A percentile compares a stretch with the other conserved stretches of the same genome.
Evolutionary conservation across 2,797 vertebrate genomes (phyloP).

Genomic region (Discoglossus pictus): DNA sequence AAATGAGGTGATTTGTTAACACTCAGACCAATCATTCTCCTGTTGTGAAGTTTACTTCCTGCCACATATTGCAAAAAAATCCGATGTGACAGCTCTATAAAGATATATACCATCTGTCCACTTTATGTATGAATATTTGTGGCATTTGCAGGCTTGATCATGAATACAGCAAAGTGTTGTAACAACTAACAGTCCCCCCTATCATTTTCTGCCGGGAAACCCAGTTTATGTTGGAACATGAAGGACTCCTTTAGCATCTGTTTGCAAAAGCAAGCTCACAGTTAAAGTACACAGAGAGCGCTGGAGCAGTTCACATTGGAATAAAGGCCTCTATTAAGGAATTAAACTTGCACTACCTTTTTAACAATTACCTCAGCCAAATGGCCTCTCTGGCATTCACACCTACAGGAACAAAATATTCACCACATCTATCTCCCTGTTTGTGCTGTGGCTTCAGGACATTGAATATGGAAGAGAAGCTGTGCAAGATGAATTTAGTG

Average conservation of each 20-base stretch:
- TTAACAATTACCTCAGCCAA: conserved; percentile 38
- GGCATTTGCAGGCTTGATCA: conserved; percentile 27
- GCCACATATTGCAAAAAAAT: conserved; percentile 16
- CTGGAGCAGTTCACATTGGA: conserved; percentile 1
- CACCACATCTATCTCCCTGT: conserved; percentile 34
- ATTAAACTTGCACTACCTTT: conserved; percentile 29
- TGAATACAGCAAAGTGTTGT: conserved; percentile 43
- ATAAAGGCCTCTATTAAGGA: conserved; percentile 36
- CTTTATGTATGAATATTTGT: conserved; percentile 14
- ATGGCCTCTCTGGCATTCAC: conserved; percentile 41
- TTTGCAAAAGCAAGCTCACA: conserved; percentile 20
- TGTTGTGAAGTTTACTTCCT: conserved; percentile 18
- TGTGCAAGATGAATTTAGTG: conserved; percentile 10
- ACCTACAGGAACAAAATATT: conserved; percentile 38
- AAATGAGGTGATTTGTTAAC: too few relatives aligned
- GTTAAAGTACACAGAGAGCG: conserved; percentile 25
- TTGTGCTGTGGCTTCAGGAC: conserved; percentile 28
- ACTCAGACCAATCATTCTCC: conserved; percentile 15
- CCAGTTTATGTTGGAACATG: conserved; percentile 39
- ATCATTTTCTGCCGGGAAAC: conserved; percentile 33
- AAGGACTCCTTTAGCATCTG: conserved; percentile 30
- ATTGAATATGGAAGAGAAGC: conserved; percentile 14
- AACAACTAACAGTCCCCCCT: conserved; percentile 25
- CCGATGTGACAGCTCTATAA: conserved; percentile 27
- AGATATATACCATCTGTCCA: conserved; percentile 14